phyloP scores from a whole-genome alignment of 2,888 invertebrate species.

The Charanyca ferruginea region DNA sequence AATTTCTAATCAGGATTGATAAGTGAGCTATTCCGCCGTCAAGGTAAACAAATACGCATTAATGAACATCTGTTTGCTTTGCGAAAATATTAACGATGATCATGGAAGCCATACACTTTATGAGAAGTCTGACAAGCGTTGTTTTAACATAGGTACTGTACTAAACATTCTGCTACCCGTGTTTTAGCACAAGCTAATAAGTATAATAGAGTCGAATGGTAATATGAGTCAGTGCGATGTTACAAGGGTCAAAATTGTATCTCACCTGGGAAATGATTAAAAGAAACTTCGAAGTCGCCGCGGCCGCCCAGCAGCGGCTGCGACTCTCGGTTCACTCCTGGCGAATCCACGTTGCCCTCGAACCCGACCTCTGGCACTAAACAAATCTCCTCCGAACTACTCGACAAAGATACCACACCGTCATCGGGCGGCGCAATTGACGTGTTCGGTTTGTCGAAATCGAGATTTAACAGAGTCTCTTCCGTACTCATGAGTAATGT shows the following conservation, averaged over 20 bases:
- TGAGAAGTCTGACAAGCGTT: slow-evolving; percentile 74
- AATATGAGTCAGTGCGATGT: slow-evolving; percentile 68
- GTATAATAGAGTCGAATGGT: slow-evolving; percentile 59
- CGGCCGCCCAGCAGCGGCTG: slow-evolving; percentile 97
- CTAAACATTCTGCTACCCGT: slow-evolving; percentile 36
- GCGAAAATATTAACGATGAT: slow-evolving; percentile 43
- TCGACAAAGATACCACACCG: slow-evolving; percentile 91
- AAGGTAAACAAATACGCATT: slow-evolving; percentile 73
- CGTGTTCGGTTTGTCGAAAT: slow-evolving; percentile 91
- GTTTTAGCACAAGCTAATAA: slow-evolving; percentile 61
- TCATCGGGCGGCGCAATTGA: slow-evolving; percentile 88
- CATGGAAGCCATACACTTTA: slow-evolving; percentile 73
- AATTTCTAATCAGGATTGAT: slow-evolving; percentile 64
- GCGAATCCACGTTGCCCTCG: slow-evolving; percentile 96
- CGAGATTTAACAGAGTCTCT: slow-evolving; percentile 92
- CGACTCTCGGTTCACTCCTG: slow-evolving; percentile 96
- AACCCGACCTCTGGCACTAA: slow-evolving; percentile 96
- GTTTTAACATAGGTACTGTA: slow-evolving; percentile 37
- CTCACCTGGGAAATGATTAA: slow-evolving; percentile 96
- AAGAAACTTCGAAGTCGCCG: slow-evolving; percentile 94
- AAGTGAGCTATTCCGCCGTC: slow-evolving; percentile 58
- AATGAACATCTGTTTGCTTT: slow-evolving; percentile 64
- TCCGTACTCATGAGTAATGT: slow-evolving; percentile 92
- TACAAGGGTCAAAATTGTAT: slow-evolving; percentile 53
- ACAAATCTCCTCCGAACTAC: slow-evolving; percentile 93